These are phyloP conservation scores for Hesperia comma DNA, from an alignment of 2,888 invertebrate species.

Conservation along the genomic window DNA sequence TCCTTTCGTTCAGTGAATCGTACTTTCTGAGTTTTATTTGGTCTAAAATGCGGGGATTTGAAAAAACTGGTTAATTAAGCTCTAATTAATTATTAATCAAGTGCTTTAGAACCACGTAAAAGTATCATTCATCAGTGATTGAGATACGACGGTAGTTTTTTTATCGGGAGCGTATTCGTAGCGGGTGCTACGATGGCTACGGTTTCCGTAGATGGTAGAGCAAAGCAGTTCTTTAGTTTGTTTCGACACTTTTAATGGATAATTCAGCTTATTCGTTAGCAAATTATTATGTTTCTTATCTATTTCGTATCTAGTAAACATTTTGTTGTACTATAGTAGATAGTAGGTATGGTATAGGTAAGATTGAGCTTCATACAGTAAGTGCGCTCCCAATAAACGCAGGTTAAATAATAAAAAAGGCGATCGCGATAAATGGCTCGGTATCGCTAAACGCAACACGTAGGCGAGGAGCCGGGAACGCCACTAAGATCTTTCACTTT, in stretches of 20 bases:
- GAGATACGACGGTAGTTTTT: slow-evolving; percentile 4
- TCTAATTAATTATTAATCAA: background rate
- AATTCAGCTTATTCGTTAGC: too few species aligned
- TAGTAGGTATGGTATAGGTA: too few species aligned
- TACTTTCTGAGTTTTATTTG: background rate
- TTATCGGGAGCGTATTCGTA: slow-evolving; percentile 38
- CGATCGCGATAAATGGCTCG: slow-evolving; percentile 53
- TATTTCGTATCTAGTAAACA: too few species aligned
- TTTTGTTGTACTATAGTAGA: too few species aligned
- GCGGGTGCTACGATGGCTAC: slow-evolving; percentile 47
- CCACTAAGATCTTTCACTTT: slow-evolving; percentile 70
- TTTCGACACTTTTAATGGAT: too few species aligned
- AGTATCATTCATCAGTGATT: background rate
- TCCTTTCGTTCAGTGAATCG: background rate
- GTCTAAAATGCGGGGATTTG: background rate
- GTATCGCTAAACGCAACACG: slow-evolving; percentile 72
- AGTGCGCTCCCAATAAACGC: slow-evolving; percentile 11
- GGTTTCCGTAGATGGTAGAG: slow-evolving; percentile 34
- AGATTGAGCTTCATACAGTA: background rate
- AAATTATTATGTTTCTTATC: too few species aligned
- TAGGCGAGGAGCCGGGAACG: slow-evolving; percentile 52
- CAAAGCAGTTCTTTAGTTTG: background rate
- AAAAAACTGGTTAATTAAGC: background rate
- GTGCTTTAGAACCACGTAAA: background rate
- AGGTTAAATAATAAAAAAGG: slow-evolving; percentile 45